Evolutionary conservation across 2,113 vertebrate species (phyloP).

Genomic region (Melospiza georgiana): DNA sequence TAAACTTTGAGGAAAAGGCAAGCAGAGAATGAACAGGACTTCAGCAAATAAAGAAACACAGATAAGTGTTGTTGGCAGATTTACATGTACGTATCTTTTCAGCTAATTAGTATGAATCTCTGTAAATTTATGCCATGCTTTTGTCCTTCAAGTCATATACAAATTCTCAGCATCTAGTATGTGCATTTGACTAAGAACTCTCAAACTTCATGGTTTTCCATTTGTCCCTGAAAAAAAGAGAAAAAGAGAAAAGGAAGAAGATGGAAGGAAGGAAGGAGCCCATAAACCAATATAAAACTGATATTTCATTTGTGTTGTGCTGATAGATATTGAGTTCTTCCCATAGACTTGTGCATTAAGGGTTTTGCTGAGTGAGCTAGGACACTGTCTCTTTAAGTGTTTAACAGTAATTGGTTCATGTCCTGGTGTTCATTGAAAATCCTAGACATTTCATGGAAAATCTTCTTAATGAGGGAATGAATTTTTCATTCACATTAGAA

Average conservation of each 20-base stretch:
- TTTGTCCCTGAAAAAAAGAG: neutral
- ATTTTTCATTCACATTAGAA: slow-evolving; percentile 94
- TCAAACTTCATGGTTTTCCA: slow-evolving; percentile 7
- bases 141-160: neutral
- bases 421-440: slow-evolving; percentile 88
- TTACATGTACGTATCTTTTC: accelerated
- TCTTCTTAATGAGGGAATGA: slow-evolving; percentile 91
- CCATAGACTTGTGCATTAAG: slow-evolving; percentile 62
- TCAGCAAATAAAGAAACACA: neutral
- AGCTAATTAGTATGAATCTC: neutral
- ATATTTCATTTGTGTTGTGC: slow-evolving; percentile 68
- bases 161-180: neutral
- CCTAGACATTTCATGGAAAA: slow-evolving; percentile 87
- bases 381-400: slow-evolving; percentile 83
- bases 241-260: neutral
- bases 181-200: neutral
- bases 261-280: neutral
- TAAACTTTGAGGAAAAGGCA: neutral
- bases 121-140: neutral
- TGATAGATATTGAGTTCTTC: slow-evolving; percentile 59
- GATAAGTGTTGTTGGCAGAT: neutral
- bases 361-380: slow-evolving; percentile 76
- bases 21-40: neutral
- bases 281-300: slow-evolving; percentile 54
- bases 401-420: slow-evolving; percentile 92